These are phyloP conservation scores for Calephelis nemesis DNA, from an alignment of 1,140 invertebrate species.

Conservation along the genomic window DNA sequence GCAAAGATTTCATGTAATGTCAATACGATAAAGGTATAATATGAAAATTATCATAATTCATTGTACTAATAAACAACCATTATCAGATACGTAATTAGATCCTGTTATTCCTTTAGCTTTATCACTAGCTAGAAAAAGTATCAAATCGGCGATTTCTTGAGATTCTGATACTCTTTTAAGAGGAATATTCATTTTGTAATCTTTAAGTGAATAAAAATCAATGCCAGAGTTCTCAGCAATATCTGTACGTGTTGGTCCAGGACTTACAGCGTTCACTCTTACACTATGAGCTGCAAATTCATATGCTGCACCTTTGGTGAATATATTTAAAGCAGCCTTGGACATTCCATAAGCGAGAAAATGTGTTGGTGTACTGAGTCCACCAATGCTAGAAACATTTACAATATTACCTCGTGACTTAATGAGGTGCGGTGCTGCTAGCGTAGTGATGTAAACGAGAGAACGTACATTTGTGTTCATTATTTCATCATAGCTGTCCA, in stretches of 20 bases:
- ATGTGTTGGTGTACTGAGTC: background rate
- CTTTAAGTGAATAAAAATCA: slow-evolving; percentile 78
- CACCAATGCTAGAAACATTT: slow-evolving; percentile 12
- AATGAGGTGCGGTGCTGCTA: slow-evolving; percentile 7
- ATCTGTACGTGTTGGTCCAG: slow-evolving; percentile 80
- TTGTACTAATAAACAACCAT: slow-evolving; percentile 7
- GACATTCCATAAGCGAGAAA: background rate
- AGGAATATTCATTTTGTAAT: slow-evolving; percentile 84
- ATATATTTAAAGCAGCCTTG: slow-evolving; percentile 9
- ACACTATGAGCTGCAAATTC: slow-evolving; percentile 12
- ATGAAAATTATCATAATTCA: too few relatives aligned
- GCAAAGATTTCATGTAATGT: too few relatives aligned
- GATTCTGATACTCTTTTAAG: slow-evolving; percentile 83
- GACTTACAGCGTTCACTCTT: slow-evolving; percentile 18
- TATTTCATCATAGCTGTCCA: slow-evolving; percentile 11
- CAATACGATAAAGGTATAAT: too few relatives aligned
- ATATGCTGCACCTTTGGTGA: background rate
- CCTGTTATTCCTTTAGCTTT: slow-evolving; percentile 28
- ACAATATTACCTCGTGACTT: slow-evolving; percentile 21
- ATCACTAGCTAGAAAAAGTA: background rate
- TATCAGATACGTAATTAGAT: slow-evolving; percentile 23
- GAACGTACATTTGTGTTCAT: slow-evolving; percentile 20
- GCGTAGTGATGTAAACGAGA: background rate
- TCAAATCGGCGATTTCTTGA: slow-evolving; percentile 83
- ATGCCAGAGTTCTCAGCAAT: slow-evolving; percentile 80